Evolutionary conservation across 2,797 vertebrate species (phyloP), one percentile per base, ranked within the genome.

Genomic region (Echiichthys vipera): DNA sequence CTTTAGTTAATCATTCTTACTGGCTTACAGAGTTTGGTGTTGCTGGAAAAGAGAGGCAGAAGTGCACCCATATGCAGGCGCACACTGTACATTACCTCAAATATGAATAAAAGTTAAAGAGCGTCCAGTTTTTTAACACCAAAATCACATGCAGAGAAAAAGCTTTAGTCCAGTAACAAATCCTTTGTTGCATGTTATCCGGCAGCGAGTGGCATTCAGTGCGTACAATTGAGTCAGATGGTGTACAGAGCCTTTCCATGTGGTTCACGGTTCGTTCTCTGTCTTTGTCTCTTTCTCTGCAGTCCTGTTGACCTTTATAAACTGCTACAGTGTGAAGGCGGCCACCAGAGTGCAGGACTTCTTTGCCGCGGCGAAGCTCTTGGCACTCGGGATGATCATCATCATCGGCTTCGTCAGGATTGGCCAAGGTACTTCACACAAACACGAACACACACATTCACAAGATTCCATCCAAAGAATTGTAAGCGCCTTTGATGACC

Each of bases 291-390:
- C 24, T 53, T 7, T 43, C 42, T 56, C 50, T 50, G 14, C 93
- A 97, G 98, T 99, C 79, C 65, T 99, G 65, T 90, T 99, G 81
- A 99, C 98, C 0, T 96, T 97, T 0, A 92, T 99, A 56, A 99
- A 99, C 92, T 98, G 98, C 89, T 99, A 98, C 95, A 99, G 98
- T 0, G 98, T 99, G 82, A 97, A 95, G 67, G 98, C 97, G 0
- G 98, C 98, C 25, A 99, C 98, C 1, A 94, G 96, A 0, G 98
- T 99, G 9, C 98, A 99, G 91, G 97, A 99, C 2, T 94, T 95
- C 85, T 99, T 99, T 0, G 97, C 98, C 0, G 97, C 96, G 0
- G 97, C 96, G 40, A 99, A 99, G 61, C 95, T 99, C 25, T 90
- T 98, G 37, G 98, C 97, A 0, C 94, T 99, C 39, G 88, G 80